Percentiles rank a stretch among this genome's conserved stretches.
Conservation (phyloP, 2,888 invertebrate genomes). For the Seladonia tumulorum region DNA sequence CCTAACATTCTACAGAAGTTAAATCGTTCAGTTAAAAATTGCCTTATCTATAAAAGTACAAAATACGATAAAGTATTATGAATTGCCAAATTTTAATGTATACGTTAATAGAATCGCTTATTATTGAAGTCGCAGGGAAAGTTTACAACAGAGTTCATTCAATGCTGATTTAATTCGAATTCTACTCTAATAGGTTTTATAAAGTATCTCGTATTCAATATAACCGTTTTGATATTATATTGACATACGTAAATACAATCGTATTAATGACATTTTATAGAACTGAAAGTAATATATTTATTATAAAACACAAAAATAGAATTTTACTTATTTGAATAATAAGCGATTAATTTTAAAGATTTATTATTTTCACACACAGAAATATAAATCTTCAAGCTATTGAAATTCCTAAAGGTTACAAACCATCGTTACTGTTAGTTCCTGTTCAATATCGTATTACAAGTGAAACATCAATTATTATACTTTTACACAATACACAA, state of each 20-base stretch:
- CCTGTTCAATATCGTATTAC: slow-evolving; percentile 27
- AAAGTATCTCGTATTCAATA: neutral
- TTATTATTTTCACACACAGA: slow-evolving; percentile 22
- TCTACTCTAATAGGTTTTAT: slow-evolving; percentile 7
- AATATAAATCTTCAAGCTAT: slow-evolving; percentile 14
- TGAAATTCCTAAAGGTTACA: slow-evolving; percentile 17
- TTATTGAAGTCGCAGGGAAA: slow-evolving; percentile 49
- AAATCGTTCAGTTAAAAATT: slow-evolving; percentile 28
- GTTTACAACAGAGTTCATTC: slow-evolving; percentile 27
- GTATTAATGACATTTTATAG: neutral
- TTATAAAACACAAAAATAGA: slow-evolving; percentile 8
- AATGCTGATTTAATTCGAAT: slow-evolving; percentile 11
- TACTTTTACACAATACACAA: slow-evolving; percentile 25
- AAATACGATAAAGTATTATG: slow-evolving; percentile 62
- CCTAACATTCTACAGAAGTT: slow-evolving; percentile 11
- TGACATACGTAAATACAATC: slow-evolving; percentile 8
- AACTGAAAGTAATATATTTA: slow-evolving; percentile 26
- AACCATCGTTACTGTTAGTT: slow-evolving; percentile 30
- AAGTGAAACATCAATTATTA: slow-evolving; percentile 23
- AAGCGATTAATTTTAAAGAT: slow-evolving; percentile 40
- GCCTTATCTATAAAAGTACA: slow-evolving; percentile 66
- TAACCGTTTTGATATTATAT: slow-evolving; percentile 30
- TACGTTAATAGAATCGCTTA: slow-evolving; percentile 50
- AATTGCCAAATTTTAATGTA: slow-evolving; percentile 64
- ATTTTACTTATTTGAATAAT: slow-evolving; percentile 52